Evolutionary conservation across 2,113 vertebrate genomes (phyloP).

Genomic region (Rhinolophus ferrumequinum): DNA sequence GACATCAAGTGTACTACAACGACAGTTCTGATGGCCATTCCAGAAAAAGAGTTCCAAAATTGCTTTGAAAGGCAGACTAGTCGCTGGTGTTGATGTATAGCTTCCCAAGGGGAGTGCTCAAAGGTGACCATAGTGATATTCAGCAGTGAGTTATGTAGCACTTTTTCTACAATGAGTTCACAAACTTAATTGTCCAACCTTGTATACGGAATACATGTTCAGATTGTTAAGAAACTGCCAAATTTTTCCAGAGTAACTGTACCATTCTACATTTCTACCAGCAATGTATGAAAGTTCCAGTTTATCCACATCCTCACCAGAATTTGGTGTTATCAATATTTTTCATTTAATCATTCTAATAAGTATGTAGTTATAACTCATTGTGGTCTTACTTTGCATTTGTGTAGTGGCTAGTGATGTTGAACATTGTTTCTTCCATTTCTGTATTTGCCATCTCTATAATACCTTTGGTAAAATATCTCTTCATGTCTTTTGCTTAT

Average conservation of each 20-base stretch:
- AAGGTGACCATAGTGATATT: too few relatives aligned
- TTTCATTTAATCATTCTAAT: background rate
- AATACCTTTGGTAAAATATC: background rate
- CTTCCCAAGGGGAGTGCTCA: too few relatives aligned
- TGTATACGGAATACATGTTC: background rate
- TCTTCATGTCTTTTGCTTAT: background rate
- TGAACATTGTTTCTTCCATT: background rate
- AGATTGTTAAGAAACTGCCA: background rate
- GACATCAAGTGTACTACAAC: too few relatives aligned
- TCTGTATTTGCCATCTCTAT: background rate
- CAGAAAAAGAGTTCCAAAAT: too few relatives aligned
- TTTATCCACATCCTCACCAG: background rate
- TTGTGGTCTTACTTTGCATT: background rate
- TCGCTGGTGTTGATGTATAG: too few relatives aligned
- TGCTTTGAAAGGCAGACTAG: too few relatives aligned
- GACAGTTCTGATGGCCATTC: too few relatives aligned
- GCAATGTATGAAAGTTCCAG: background rate
- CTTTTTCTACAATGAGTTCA: too few relatives aligned
- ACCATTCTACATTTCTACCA: background rate
- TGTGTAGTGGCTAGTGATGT: background rate
- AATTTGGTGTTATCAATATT: background rate
- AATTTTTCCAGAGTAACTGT: background rate
- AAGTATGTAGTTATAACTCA: background rate
- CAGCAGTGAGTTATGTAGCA: too few relatives aligned
- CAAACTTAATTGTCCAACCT: too few relatives aligned